These are phyloP conservation scores for Pachyuromys duprasi DNA, from an alignment of 2,797 vertebrate species.

Conservation along the genomic window DNA sequence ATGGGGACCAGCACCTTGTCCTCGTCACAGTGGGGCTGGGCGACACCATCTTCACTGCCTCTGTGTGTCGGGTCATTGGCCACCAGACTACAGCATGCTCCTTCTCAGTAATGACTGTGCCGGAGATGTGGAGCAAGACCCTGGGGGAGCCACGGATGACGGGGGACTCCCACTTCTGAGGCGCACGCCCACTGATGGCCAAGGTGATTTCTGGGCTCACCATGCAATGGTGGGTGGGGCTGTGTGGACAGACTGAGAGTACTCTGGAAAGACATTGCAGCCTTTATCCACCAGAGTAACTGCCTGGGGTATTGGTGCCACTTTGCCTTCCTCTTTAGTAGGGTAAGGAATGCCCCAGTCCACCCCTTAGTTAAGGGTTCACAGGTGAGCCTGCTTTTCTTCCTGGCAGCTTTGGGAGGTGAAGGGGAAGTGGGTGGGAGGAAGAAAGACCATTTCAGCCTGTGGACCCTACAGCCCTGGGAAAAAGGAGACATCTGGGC, in stretches of 20 bases:
- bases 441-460: not conserved
- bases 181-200: conserved; percentile 60
- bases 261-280: conserved; percentile 31
- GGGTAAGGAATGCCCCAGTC: not conserved
- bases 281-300: accelerated
- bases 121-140: not conserved
- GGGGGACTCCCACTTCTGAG: not conserved
- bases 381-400: not conserved
- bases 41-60: not conserved
- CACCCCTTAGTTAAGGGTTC: conserved; percentile 53
- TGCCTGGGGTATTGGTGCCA: accelerated
- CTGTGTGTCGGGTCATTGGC: not conserved
- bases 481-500: no score
- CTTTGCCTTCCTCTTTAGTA: not conserved
- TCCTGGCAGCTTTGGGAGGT: not conserved
- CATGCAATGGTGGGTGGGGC: not conserved
- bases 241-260: not conserved
- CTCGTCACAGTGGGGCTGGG: not conserved
- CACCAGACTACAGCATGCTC: accelerated
- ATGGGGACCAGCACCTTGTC: conserved; percentile 55
- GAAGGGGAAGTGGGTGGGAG: not conserved
- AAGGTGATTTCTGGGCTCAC: conserved; percentile 51
- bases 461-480: not conserved
- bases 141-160: not conserved
- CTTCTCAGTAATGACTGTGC: accelerated